Evolutionary conservation across 1,140 invertebrate genomes (phyloP), one percentile per base, ranked within the genome.

Genomic region (Pogonomyrmex barbatus): DNA sequence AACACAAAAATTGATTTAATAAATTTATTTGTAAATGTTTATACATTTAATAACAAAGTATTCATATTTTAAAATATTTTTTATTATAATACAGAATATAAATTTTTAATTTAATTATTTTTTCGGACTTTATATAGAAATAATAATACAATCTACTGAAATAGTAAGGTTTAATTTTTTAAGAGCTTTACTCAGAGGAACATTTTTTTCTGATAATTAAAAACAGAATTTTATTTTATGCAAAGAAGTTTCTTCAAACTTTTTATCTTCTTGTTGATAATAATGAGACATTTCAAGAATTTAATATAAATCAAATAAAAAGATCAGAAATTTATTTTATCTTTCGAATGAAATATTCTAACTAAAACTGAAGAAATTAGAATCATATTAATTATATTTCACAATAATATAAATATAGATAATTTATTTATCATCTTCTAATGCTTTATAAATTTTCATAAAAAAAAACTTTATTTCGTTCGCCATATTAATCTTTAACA

Each of bases 191-290:
- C 42, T 52, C 39, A 76, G 42, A 14, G 56, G 36, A 45, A 54
- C n/a, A 33, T 71, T 45, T 52, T 52, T 54, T 71, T 14, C 39
- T 42, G 9, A 67, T n/a, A 42, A 67, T 42, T 67, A 9, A 5
- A n/a, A 42, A 67, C n/a, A 42, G 5, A 75, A 45, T 76, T 76
- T 60, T 60, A 76, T 39, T 30, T 60, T 2, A n/a, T 1, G 39
- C 2, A 42, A 30, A 45, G 12, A 24, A 39, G 5, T 5, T 42
- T 24, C 14, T 24, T 33, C 2, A 63, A 63, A 36, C 14, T 63
- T 33, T 60, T 60, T 60, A 60, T 12, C 10, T 60, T 60, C 8
- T 33, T 10, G 10, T 10, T 60, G 9, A 60, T 60, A 60, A 60
- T 60, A 33, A 60, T 60, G 8, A 33, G 30, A 60, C 2, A 60